Evolutionary conservation across 2,113 vertebrate genomes (phyloP).

Genomic region (Oryzias woworae): DNA sequence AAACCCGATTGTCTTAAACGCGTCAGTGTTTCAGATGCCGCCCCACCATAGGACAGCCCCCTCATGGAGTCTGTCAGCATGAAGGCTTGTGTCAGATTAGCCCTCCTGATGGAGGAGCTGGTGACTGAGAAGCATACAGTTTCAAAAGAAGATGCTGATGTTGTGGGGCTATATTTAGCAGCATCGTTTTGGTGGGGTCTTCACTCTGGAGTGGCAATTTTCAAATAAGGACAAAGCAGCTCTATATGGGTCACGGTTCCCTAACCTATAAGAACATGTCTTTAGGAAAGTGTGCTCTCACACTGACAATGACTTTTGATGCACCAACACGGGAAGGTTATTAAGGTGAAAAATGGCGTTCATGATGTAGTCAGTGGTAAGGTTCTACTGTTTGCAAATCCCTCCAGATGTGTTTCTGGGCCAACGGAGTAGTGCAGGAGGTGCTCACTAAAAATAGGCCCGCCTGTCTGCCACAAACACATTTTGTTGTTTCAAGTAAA

Average conservation of each 20-base stretch:
- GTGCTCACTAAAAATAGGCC: slow-evolving; percentile 24
- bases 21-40: slow-evolving; percentile 12
- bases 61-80: slow-evolving; percentile 47
- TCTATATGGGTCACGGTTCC: slow-evolving; percentile 44
- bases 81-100: slow-evolving; percentile 54
- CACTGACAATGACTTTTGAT: too few species aligned
- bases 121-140: slow-evolving; percentile 27
- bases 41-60: slow-evolving; percentile 29
- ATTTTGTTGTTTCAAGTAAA: background rate
- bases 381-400: slow-evolving; percentile 7
- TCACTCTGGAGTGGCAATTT: slow-evolving; percentile 53
- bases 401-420: slow-evolving; percentile 37
- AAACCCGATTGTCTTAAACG: background rate
- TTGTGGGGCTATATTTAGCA: slow-evolving; percentile 64
- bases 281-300: background rate
- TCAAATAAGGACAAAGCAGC: slow-evolving; percentile 49
- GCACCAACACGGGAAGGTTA: slow-evolving; percentile 1
- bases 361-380: slow-evolving; percentile 9
- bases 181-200: slow-evolving; percentile 53
- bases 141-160: slow-evolving; percentile 71
- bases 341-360: slow-evolving; percentile 28
- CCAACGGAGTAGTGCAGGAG: slow-evolving; percentile 12
- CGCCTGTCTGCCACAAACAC: slow-evolving; percentile 9
- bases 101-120: slow-evolving; percentile 33
- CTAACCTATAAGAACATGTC: background rate